A percentile compares a stretch with the other conserved stretches of the same genome.
Conservation (phyloP, 2,113 vertebrate genomes). For the Hiodon alosoides region DNA sequence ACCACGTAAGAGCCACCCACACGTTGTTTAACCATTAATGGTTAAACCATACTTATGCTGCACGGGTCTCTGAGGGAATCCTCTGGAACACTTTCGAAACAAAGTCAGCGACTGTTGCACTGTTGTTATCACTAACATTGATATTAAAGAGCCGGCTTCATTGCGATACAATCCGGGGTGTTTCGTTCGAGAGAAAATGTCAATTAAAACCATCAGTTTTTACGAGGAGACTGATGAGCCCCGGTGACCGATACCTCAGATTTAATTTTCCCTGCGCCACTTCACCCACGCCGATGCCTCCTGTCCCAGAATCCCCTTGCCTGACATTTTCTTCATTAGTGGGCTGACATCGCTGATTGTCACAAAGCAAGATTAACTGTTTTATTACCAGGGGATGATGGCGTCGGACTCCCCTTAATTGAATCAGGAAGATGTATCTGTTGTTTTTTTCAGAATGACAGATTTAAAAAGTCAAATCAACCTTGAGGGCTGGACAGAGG, state of each 20-base stretch:
- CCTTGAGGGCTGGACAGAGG: constrained; percentile 35
- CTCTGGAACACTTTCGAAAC: too few relatives aligned
- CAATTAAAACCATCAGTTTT: too few relatives aligned
- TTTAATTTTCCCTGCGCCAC: constrained; percentile 33
- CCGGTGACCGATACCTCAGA: not conserved
- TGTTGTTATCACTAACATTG: too few relatives aligned
- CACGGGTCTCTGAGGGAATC: too few relatives aligned
- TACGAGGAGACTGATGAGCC: not conserved
- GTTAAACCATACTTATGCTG: too few relatives aligned
- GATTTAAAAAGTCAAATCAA: constrained; percentile 52
- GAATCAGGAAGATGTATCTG: constrained; percentile 61
- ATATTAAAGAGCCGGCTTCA: too few relatives aligned
- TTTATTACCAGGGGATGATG: constrained; percentile 63
- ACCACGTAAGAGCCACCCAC: too few relatives aligned
- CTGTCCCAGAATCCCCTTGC: constrained; percentile 41
- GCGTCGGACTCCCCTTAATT: constrained; percentile 52
- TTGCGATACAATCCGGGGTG: too few relatives aligned
- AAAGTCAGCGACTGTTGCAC: too few relatives aligned
- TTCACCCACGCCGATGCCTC: constrained; percentile 40
- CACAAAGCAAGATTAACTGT: constrained; percentile 59
- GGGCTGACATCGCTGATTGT: constrained; percentile 47
- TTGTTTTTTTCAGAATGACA: constrained; percentile 49
- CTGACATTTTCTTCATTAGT: constrained; percentile 62
- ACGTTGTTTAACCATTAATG: too few relatives aligned
- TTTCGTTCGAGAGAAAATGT: too few relatives aligned